Evolutionary conservation across 2,888 invertebrate genomes (phyloP), one percentile per base, ranked within the genome.

Genomic region (Erebia palarica): DNA sequence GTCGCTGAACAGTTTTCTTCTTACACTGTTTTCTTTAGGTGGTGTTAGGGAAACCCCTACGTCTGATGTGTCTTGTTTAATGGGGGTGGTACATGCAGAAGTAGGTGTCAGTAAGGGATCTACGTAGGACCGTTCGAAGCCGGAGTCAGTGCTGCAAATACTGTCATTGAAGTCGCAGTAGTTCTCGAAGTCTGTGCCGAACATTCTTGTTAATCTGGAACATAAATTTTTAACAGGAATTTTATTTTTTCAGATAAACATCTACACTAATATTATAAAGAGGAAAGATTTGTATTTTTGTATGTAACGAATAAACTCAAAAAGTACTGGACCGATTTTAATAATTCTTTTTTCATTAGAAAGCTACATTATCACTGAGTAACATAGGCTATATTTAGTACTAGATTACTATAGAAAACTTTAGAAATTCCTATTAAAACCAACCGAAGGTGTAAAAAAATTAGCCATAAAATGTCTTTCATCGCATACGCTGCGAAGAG

Each of bases 81-180:
- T 60, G 1, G 91, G 91, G 42, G 92, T 91, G 67, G 76, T 85
- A 60, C 78, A 78, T 0, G 78, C 73, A 1, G 88, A 84, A 1
- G 80, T 75, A 1, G 85, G 82, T 5, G 86, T 84, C 3, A 81
- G 78, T 14, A 85, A 76, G 4, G 88, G 79, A 65, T 89, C 91
- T 1, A 82, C 80, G 76, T 94, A 87, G 73, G 91, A 86, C 78
- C 96, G 95, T 79, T 97, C 97, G 82, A 96, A 95, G 64, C 97
- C 97, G 0, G 97, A 97, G 82, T 97, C 97, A 70, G 95, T 96
- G 75, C 96, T 97, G 84, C 94, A 94, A 71, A 93, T 86, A 78
- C 94, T 94, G 76, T 94, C 94, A 68, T 90, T 91, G 79, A 93
- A 92, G 74, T 93, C 93, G 72, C 93, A 91, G 75, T 91, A 92